Base-by-base conservation (phyloP, 2,113 vertebrate genomes). In the Varanus salvator region DNA sequence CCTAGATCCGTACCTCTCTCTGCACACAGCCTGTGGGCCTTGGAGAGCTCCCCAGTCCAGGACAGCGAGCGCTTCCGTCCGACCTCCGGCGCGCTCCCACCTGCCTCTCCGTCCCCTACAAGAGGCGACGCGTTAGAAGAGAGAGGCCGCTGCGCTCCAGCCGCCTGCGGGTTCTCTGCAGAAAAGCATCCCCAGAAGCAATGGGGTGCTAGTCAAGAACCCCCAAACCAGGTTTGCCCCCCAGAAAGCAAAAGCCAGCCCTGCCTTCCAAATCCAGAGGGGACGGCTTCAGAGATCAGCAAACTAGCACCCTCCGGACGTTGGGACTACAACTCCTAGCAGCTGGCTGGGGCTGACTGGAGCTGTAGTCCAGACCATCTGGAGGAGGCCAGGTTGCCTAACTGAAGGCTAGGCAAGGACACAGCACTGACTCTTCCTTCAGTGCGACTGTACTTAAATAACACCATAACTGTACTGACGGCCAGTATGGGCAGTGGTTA, bases 1-100 rank as follows among this genome's bases (percentile, higher is more conserved):
- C 23, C 0, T 0, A 1, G 90, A 93, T 92, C 95, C 89, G 68
- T 96, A 94, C 95, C 95, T 93, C 50, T 92, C 85, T 92, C 44
- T 0, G 34, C 71, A 60, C 50, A 86, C 83, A 88, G 90, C 92
- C 77, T 75, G 75, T 85, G 93, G 31, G 76, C 29, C 91, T 91
- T 87, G 1, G 92, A 93, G 23, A 89, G 44, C 74, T 94, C 89
- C 0, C 92, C 94, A 71, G 90, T 92, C 80, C 90, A 72, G 29
- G 80, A 92, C 52, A 90, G 48, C 25, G 87, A 91, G 3, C 44
- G 92, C 19, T 83, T 89, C 71, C 92, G 90, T 87, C 71, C 93
- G 1, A 0, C 69, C 87, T 90, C 93, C 0, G 0, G 71, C 0
- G 2, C 68, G 31, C 91, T 85, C 85, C 92, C 87, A 80, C 92